A percentile compares a stretch with the other conserved stretches of the same genome.
Evolutionary conservation across 2,888 invertebrate species (phyloP).

Genomic region (Trachelus troglodyta): DNA sequence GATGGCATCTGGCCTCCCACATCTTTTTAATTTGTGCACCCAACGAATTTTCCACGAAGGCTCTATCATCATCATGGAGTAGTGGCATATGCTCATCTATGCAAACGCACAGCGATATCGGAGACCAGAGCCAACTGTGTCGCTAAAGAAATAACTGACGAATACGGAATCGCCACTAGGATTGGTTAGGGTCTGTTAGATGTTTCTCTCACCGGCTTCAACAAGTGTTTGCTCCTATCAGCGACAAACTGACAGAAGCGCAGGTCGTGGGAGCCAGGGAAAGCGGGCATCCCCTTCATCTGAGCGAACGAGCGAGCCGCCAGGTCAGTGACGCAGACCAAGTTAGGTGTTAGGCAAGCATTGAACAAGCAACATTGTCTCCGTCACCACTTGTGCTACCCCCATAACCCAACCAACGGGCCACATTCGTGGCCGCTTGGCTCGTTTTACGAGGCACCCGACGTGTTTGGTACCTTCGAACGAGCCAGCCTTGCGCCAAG

Average conservation of each 20-base stretch:
- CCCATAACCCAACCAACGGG: constrained; percentile 45
- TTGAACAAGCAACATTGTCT: constrained; percentile 66
- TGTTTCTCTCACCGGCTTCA: constrained; percentile 89
- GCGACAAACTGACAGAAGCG: constrained; percentile 95
- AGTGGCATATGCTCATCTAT: neutral
- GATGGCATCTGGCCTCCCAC: neutral
- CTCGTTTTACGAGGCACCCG: constrained; percentile 20
- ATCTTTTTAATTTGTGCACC: neutral
- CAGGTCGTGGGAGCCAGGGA: constrained; percentile 95
- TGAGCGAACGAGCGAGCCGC: constrained; percentile 71
- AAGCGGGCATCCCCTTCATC: constrained; percentile 93
- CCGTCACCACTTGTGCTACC: constrained; percentile 64
- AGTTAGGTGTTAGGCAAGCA: constrained; percentile 65
- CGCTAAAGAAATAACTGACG: constrained; percentile 13
- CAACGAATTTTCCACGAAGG: neutral
- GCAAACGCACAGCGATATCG: constrained; percentile 9
- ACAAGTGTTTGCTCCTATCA: constrained; percentile 95
- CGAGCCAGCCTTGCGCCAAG: constrained; percentile 17
- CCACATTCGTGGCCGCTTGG: constrained; percentile 42
- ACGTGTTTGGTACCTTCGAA: neutral
- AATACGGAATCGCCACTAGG: constrained; percentile 52
- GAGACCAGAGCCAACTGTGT: constrained; percentile 19
- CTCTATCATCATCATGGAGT: neutral
- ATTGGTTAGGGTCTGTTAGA: constrained; percentile 63
- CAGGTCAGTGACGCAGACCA: constrained; percentile 64